phyloP scores from a whole-genome alignment of 1,140 invertebrate genomes.

The Caenorhabditis tropicalis region DNA sequence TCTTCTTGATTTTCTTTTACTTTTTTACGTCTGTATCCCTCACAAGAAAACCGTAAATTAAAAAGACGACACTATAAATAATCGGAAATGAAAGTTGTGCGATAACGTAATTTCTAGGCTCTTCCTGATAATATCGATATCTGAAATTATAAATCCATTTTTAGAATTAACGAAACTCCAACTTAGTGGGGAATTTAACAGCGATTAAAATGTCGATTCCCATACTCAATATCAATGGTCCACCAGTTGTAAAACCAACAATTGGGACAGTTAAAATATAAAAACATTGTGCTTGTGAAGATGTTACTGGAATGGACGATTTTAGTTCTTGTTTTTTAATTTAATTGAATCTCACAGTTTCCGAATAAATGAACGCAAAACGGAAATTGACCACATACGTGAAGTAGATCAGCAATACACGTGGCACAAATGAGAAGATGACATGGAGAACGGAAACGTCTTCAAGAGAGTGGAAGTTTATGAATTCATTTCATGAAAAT shows the following conservation, averaged over 20 bases:
- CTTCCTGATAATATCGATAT: slow-evolving; percentile 45
- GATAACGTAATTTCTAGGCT: neutral
- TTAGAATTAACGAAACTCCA: neutral
- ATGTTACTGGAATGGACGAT: neutral
- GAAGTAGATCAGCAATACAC: slow-evolving; percentile 35
- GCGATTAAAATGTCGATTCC: slow-evolving; percentile 43
- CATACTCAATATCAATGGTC: slow-evolving; percentile 33
- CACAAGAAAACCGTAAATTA: slow-evolving; percentile 2
- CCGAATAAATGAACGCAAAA: slow-evolving; percentile 30
- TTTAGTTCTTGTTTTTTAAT: neutral
- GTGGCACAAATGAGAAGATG: slow-evolving; percentile 27
- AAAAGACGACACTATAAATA: neutral
- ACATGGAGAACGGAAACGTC: slow-evolving; percentile 45
- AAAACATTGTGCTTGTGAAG: slow-evolving; percentile 10
- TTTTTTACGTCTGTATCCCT: slow-evolving; percentile 8
- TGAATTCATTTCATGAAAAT: neutral
- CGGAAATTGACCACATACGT: slow-evolving; percentile 38
- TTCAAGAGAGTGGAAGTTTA: neutral
- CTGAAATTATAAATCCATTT: neutral
- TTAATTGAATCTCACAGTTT: neutral
- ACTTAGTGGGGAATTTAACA: slow-evolving; percentile 42
- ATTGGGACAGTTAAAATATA: slow-evolving; percentile 25
- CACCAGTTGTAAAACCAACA: slow-evolving; percentile 7
- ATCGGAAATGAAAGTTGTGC: neutral
- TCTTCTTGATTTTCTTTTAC: too few relatives aligned